Evolutionary conservation across 2,888 invertebrate genomes (phyloP), one percentile per base, ranked within the genome.

Genomic region (Mycalesis mineus): DNA sequence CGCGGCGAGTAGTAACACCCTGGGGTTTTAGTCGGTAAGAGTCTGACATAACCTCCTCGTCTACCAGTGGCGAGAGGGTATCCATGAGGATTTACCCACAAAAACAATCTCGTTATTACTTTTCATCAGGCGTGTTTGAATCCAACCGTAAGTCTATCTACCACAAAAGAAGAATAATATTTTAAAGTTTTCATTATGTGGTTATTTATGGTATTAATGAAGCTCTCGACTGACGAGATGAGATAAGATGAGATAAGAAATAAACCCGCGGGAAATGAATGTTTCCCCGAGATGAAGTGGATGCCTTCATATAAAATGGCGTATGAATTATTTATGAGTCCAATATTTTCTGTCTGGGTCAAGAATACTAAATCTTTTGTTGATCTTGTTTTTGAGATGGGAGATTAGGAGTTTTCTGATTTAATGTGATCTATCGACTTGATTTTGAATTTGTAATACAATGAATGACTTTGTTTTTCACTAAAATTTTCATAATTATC

Each of bases 281-380:
- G 44, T 42, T 48, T 9, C 55, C 22, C 40, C 36, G 41, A 42
- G 47, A 57, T 48, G 29, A 48, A 51, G 57, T 51, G 17, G 51
- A 47, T 39, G 39, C 37, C 57, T 51, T 61, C 41, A 36, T 57
- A 61, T 61, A 57, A 51, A 60, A 61, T 52, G 33, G 45, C 41
- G 51, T 42, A 61, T 61, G 57, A 61, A 61, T 61, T 57, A 61
- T 61, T 61, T 61, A 61, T 61, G 57, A 60, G 47, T 48, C 50
- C 57, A 60, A 60, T 60, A 55, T 57, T 57, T 60, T 60, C 57
- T 47, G 45, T 40, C 40, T 28, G 39, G 47, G 57, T 45, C 54
- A 50, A 55, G 55, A 29, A 40, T 11, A 40, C 40, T 50, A 40
- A 40, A 50, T 50, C 50, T 33, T n/a, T 1, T 7, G 40, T 15